Percentiles rank a stretch among this genome's conserved stretches.
These are phyloP conservation scores for Streptopelia turtur DNA, from an alignment of 2,797 vertebrate species.

Conservation along the genomic window DNA sequence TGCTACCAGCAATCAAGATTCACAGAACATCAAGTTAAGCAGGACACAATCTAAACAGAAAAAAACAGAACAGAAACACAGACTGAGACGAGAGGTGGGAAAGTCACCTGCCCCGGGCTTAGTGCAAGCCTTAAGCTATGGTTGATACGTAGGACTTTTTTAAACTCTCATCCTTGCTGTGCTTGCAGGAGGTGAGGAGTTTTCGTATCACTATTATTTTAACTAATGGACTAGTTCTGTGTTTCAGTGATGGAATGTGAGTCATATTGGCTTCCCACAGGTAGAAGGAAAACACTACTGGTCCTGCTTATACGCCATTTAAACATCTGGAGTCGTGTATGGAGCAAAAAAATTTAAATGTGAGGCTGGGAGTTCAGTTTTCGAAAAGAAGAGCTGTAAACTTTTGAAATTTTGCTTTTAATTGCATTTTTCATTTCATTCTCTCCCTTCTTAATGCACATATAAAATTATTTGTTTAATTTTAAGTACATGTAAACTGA, in stretches of 20 bases:
- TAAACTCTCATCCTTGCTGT: background rate
- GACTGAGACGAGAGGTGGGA: slow-evolving; percentile 20
- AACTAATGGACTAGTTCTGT: background rate
- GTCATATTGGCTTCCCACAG: background rate
- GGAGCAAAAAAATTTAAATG: background rate
- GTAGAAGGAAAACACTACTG: slow-evolving; percentile 2
- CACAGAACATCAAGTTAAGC: slow-evolving; percentile 28
- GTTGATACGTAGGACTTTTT: background rate
- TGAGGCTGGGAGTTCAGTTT: background rate
- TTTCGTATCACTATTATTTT: slow-evolving; percentile 21
- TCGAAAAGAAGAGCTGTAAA: background rate
- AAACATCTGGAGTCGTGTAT: background rate
- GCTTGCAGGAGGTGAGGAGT: background rate
- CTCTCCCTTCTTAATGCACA: background rate
- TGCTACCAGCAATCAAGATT: slow-evolving; percentile 46
- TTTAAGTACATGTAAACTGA: background rate
- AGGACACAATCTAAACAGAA: background rate
- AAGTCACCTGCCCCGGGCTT: slow-evolving; percentile 27
- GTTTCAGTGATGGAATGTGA: slow-evolving; percentile 20
- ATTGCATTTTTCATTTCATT: background rate
- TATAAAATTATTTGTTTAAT: background rate
- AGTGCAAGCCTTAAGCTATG: background rate
- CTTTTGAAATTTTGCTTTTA: background rate
- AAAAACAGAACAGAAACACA: background rate
- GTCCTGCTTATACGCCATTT: background rate